Conservation (phyloP, 1,140 invertebrate species). For the Chrysoperla carnea region DNA sequence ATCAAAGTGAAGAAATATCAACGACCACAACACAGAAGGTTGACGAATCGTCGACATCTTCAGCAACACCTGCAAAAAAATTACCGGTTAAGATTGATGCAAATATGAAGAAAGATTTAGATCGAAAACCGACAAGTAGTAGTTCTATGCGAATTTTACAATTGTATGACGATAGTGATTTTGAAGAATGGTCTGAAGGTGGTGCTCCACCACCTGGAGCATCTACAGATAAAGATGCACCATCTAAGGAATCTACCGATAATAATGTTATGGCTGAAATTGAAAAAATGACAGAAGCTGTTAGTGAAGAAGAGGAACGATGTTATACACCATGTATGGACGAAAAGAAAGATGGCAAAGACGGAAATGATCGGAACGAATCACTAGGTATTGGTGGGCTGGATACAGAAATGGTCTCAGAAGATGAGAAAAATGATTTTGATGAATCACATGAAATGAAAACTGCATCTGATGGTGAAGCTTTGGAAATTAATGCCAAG, state of each 20-base stretch:
- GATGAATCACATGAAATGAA: constrained; percentile 29
- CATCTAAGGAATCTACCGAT: constrained; percentile 4
- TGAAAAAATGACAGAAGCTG: constrained; percentile 36
- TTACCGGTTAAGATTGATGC: too few species aligned
- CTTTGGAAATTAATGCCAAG: constrained; percentile 22
- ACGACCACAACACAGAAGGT: not conserved
- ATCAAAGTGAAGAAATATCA: not conserved
- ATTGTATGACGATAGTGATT: constrained; percentile 23
- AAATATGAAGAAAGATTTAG: not conserved
- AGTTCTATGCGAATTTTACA: constrained; percentile 17
- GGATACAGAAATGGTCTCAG: constrained; percentile 53
- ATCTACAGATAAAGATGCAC: constrained; percentile 4
- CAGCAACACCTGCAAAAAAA: too few species aligned
- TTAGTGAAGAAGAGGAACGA: constrained; percentile 37
- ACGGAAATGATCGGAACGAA: constrained; percentile 9
- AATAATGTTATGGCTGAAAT: constrained; percentile 10
- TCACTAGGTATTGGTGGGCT: constrained; percentile 28
- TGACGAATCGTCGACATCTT: not conserved
- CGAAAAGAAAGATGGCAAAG: constrained; percentile 28
- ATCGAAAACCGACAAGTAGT: not conserved
- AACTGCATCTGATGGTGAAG: constrained; percentile 15
- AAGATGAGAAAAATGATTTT: constrained; percentile 38
- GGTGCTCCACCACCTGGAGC: constrained; percentile 4
- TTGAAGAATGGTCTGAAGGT: constrained; percentile 19
- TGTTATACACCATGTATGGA: constrained; percentile 47